These are phyloP conservation scores for Heteromyza rotundicornis DNA, from an alignment of 2,888 invertebrate genomes.

Conservation along the genomic window DNA sequence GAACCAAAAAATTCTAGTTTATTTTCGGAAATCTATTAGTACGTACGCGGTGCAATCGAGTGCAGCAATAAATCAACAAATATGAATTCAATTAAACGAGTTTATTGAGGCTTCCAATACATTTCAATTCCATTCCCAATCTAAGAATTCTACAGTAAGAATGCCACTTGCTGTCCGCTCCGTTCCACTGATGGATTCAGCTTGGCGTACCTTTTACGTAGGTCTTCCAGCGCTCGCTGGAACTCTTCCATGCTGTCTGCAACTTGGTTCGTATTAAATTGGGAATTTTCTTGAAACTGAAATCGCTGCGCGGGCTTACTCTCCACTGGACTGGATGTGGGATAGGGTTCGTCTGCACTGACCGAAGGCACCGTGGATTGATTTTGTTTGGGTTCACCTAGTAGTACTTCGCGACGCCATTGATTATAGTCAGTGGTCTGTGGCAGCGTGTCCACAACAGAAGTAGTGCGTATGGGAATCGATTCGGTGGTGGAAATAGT, in stretches of 20 bases:
- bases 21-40: too few relatives aligned
- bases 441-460: conserved; percentile 10
- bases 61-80: too few relatives aligned
- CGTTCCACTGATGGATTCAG: conserved; percentile 30
- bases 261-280: conserved; percentile 30
- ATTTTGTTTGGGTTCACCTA: conserved; percentile 37
- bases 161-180: conserved; percentile 33
- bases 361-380: conserved; percentile 2
- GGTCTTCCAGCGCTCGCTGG: conserved; percentile 41
- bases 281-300: conserved; percentile 20
- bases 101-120: too few relatives aligned
- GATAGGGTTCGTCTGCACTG: not conserved
- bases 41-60: too few relatives aligned
- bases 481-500: conserved; percentile 24
- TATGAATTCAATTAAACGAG: too few relatives aligned
- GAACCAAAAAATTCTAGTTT: too few relatives aligned
- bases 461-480: conserved; percentile 27
- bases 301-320: conserved; percentile 17
- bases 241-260: conserved; percentile 46
- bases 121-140: too few relatives aligned
- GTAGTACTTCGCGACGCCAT: conserved; percentile 42
- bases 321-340: not conserved
- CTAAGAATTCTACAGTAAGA: conserved; percentile 33
- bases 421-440: conserved; percentile 39
- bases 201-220: conserved; percentile 44